Conservation (phyloP, 2,797 vertebrate species). For the Melanotaenia boesemani region DNA sequence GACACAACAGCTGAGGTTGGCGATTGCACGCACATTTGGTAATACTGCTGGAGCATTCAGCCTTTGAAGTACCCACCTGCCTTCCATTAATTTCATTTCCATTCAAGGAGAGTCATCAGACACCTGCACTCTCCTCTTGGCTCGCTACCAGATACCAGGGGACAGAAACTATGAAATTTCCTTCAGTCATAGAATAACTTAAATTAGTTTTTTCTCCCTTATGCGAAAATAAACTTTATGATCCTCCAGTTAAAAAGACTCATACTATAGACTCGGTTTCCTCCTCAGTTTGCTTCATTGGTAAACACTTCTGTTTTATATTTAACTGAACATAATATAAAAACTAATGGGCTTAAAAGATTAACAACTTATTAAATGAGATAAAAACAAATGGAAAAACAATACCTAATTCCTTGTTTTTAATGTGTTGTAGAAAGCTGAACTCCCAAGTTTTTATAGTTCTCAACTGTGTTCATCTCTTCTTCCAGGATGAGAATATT, state of each 20-base stretch:
- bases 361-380: slow-evolving; percentile 11
- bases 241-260: slow-evolving; percentile 20
- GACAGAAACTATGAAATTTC: slow-evolving; percentile 46
- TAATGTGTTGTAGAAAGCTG: neutral
- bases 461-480: neutral
- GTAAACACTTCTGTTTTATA: slow-evolving; percentile 6
- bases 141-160: slow-evolving; percentile 54
- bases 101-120: slow-evolving; percentile 67
- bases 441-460: neutral
- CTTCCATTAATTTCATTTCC: slow-evolving; percentile 74
- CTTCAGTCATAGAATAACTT: slow-evolving; percentile 43
- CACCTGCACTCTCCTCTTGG: slow-evolving; percentile 68
- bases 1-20: slow-evolving; percentile 64
- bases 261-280: neutral
- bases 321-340: slow-evolving; percentile 24
- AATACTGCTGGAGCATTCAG: slow-evolving; percentile 54
- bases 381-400: neutral
- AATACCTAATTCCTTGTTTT: neutral
- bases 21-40: slow-evolving; percentile 55
- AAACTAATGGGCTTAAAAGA: slow-evolving; percentile 9
- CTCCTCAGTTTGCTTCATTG: neutral
- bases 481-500: neutral
- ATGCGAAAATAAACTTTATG: slow-evolving; percentile 25
- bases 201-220: slow-evolving; percentile 19
- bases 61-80: slow-evolving; percentile 77